phyloP scores from a whole-genome alignment of 2,113 vertebrate species.

The Istiophorus platypterus region DNA sequence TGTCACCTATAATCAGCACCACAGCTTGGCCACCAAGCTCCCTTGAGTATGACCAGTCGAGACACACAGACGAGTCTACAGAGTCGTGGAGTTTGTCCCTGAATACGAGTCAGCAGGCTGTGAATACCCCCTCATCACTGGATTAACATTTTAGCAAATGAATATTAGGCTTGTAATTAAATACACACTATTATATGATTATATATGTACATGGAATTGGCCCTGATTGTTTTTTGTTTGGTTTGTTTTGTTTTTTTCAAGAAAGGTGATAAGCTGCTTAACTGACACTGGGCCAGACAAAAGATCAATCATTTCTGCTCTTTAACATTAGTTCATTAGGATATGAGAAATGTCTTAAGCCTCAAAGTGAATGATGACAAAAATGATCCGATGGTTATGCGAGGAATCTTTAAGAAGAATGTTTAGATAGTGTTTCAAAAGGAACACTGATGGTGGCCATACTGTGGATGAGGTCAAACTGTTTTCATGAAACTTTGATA shows the following conservation, averaged over 20 bases:
- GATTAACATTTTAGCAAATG: conserved; percentile 10
- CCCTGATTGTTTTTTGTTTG: no score
- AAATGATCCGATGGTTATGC: not conserved
- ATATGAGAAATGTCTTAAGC: no score
- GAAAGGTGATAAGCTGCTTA: not conserved
- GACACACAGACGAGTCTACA: conserved; percentile 48
- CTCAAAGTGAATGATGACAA: not conserved
- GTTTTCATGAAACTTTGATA: not conserved
- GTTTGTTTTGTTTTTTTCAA: no score
- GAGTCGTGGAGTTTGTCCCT: conserved; percentile 39
- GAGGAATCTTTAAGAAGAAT: not conserved
- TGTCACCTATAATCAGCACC: conserved; percentile 79
- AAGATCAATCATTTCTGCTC: no score
- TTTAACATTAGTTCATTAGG: no score
- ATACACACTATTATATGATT: conserved; percentile 19
- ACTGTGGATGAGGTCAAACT: not conserved
- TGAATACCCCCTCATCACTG: not conserved
- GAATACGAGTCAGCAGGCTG: conserved; percentile 27
- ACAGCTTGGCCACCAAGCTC: conserved; percentile 61
- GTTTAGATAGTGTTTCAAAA: not conserved
- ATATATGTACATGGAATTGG: not conserved
- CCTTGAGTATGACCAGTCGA: conserved; percentile 45
- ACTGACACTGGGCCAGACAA: no score
- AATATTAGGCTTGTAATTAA: conserved; percentile 13
- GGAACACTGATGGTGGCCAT: not conserved